These are phyloP conservation scores for Harpegnathos saltator DNA, from an alignment of 1,140 invertebrate genomes.

Conservation along the genomic window DNA sequence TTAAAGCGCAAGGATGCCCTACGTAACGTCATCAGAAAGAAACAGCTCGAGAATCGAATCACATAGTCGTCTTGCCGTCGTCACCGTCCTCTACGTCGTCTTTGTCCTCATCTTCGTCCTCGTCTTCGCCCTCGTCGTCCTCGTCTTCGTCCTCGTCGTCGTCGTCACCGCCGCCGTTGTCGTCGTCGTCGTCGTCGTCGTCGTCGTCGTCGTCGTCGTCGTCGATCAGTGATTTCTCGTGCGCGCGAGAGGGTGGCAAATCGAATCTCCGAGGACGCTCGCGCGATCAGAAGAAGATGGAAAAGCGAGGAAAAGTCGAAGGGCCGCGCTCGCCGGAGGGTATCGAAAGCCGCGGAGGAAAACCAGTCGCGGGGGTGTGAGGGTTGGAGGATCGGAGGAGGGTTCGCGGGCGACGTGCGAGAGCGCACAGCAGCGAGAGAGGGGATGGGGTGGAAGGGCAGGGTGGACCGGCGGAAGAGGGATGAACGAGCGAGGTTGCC, in stretches of 20 bases:
- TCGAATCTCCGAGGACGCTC: slow-evolving; percentile 56
- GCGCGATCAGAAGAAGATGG: slow-evolving; percentile 60
- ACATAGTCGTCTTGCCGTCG: slow-evolving; percentile 2
- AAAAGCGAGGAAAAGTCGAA: slow-evolving; percentile 57
- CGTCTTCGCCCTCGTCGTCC: slow-evolving; percentile 3
- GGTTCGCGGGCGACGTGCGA: slow-evolving; percentile 49
- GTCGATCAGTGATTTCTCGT: slow-evolving; percentile 58
- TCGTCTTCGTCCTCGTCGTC: slow-evolving; percentile 9
- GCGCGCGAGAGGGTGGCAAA: slow-evolving; percentile 57
- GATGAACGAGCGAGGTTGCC: slow-evolving; percentile 35
- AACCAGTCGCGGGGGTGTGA: slow-evolving; percentile 49
- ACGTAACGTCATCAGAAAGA: slow-evolving; percentile 18
- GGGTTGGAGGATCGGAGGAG: slow-evolving; percentile 40
- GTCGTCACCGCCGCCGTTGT: slow-evolving; percentile 29
- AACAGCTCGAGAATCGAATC: slow-evolving; percentile 43
- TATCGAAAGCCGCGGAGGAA: slow-evolving; percentile 55
- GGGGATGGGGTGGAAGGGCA: not conserved
- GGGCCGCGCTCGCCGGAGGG: slow-evolving; percentile 43
- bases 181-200: slow-evolving; percentile 15
- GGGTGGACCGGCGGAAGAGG: slow-evolving; percentile 35
- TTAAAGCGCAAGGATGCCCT: slow-evolving; percentile 14
- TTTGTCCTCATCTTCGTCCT: slow-evolving; percentile 15
- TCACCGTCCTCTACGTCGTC: slow-evolving; percentile 14
- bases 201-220: slow-evolving; percentile 26
- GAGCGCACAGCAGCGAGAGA: slow-evolving; percentile 1